Base-by-base conservation (phyloP, 2,797 vertebrate species). In the Gallinago solitaria region DNA sequence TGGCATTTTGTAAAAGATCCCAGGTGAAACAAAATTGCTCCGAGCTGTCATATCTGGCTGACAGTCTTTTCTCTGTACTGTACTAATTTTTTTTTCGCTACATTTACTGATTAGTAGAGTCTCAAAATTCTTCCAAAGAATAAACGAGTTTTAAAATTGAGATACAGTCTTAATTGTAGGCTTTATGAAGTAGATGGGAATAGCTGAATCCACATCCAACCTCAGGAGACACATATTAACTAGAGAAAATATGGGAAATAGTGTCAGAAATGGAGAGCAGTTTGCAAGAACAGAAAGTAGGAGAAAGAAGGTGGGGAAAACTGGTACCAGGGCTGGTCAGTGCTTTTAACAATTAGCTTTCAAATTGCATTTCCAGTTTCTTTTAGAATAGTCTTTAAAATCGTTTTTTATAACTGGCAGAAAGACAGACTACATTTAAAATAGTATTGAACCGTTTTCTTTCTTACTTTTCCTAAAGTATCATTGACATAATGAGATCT, bases 101-200 rank as follows among this genome's bases (percentile, higher is more conserved):
- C 35, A 57, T 89, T 94, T 93, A 82, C 56, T 45, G 63, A 82
- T 93, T 76, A 87, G 35, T 59, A 73, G 67, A 82, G 37, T 43
- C 35, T 95, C 56, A 69, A 84, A 67, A 84, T 77, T 87, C 35
- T 92, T 90, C 50, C 56, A 60, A 70, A 68, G 53, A 75, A 79
- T 32, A 90, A 17, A 79, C 8, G 19, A 89, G 37, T 76, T 82
- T 87, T 67, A 24, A 69, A 87, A 93, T 70, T 74, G 51, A 92
- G 80, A 63, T 63, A 51, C 16, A 79, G 32, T 16, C 43, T 89
- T 92, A 87, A 91, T 63, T 27, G 5, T 67, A 87, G 54, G 30
- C 8, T 95, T 90, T 89, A 89, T 77, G 78, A 89, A 82, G 47
- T 73, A 83, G 19, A 63, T 73, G 74, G 50, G 70, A 93, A 73